Percentiles rank a stretch among this genome's conserved stretches.
These are phyloP conservation scores for Caenorhabditis drosophilae DNA, from an alignment of 2,888 invertebrate species.

Conservation along the genomic window DNA sequence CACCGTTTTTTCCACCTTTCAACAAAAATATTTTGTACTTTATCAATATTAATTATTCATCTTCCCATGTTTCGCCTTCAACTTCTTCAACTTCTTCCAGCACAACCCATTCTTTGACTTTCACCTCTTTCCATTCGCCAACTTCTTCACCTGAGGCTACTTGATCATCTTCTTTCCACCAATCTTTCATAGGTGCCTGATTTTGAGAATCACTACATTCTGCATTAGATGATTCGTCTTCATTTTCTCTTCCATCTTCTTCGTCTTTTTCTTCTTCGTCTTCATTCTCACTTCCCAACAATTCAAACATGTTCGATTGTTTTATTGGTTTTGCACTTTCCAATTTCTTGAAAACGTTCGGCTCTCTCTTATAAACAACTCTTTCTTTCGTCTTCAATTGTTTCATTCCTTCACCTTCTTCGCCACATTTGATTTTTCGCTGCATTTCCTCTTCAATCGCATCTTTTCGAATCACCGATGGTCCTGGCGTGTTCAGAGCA, in stretches of 20 bases:
- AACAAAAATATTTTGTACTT: constrained; percentile 5
- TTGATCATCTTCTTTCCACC: constrained; percentile 29
- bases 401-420: constrained; percentile 28
- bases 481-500: constrained; percentile 38
- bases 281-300: constrained; percentile 37
- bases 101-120: constrained; percentile 21
- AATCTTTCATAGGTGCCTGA: constrained; percentile 24
- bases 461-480: constrained; percentile 31
- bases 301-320: constrained; percentile 31
- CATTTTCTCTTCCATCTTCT: constrained; percentile 5
- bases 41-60: no score
- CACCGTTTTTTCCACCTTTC: constrained; percentile 1
- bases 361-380: constrained; percentile 35
- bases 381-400: constrained; percentile 29
- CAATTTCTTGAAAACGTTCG: not conserved
- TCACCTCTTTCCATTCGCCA: constrained; percentile 21
- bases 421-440: constrained; percentile 11
- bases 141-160: constrained; percentile 6
- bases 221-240: not conserved
- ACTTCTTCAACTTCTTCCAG: no score
- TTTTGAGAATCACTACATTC: no score
- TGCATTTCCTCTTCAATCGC: constrained; percentile 34
- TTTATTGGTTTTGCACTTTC: constrained; percentile 22
- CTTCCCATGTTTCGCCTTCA: constrained; percentile 10
- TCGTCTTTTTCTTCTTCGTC: constrained; percentile 18